Percentiles rank a stretch among this genome's conserved stretches.
Evolutionary conservation across 2,113 vertebrate species (phyloP).

Genomic region (Sorex fumeus): DNA sequence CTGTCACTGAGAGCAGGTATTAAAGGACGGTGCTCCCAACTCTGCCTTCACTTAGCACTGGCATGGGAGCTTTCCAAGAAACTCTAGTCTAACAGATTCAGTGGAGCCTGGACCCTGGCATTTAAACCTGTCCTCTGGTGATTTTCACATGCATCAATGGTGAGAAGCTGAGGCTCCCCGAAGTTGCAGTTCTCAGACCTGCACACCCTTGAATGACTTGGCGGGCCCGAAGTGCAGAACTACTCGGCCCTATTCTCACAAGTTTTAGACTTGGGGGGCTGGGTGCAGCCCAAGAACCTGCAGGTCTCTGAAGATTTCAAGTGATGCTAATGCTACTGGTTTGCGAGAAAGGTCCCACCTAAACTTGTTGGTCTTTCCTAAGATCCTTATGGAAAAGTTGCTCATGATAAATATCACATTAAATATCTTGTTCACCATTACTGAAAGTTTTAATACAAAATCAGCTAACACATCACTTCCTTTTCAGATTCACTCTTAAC

Average conservation of each 20-base stretch:
- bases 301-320: not conserved
- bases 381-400: not conserved
- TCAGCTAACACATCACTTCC: slow-evolving; percentile 15
- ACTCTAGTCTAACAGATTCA: not conserved
- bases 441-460: slow-evolving; percentile 32
- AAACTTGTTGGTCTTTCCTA: not conserved
- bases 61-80: not conserved
- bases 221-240: not conserved
- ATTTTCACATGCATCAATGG: not conserved
- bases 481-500: not conserved
- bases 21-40: not conserved
- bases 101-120: not conserved
- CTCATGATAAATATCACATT: not conserved
- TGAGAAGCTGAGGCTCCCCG: not conserved
- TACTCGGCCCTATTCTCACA: no score
- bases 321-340: not conserved
- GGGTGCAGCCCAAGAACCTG: not conserved
- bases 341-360: not conserved
- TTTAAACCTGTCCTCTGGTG: not conserved
- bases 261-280: not conserved
- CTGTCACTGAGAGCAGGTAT: slow-evolving; percentile 56
- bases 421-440: not conserved
- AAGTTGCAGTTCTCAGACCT: not conserved
- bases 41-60: not conserved
- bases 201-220: not conserved